Base-by-base conservation (phyloP, 2,888 invertebrate genomes). In the Latrodectus hesperus region DNA sequence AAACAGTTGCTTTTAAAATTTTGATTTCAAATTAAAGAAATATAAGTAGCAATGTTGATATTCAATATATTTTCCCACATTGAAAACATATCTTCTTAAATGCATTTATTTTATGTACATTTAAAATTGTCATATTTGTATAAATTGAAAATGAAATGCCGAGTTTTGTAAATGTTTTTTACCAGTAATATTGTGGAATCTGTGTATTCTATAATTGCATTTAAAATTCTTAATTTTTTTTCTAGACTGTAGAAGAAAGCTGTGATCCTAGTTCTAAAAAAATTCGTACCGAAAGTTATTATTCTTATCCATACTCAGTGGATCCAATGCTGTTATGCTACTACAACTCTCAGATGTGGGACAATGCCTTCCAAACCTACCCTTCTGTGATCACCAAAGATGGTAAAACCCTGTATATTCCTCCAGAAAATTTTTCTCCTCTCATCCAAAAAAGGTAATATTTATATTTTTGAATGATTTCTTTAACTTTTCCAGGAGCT, bases 301-400 rank as follows among this genome's bases (percentile, higher is more conserved):
- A 76, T 73, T 67, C 87, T 64, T 78, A 72, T 17, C 76, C 82
- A 68, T 78, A 76, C 52, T 60, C 78, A 49, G 67, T 81, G 73
- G 87, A 87, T 74, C 87, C 87, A 52, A 68, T 81, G 67, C 73
- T 82, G 72, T 78, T 83, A 55, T 87, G 78, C 73, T 87, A 81
- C 52, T 87, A 87, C 55, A 68, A 74, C 78, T 68, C 82, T 67
- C 83, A 83, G 26, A 49, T 86, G 72, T 87, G 87, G 87, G 76
- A 82, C 38, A 87, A 82, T 76, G 86, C 86, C 86, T 86, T 86
- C 78, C 80, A 86, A 86, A 55, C 75, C 70, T 81, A 79, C 49
- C 71, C 86, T 73, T 77, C 84, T 77, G 87, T 82, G 82, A 82
- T 87, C 87, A 87, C 82, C 87, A 82, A 82, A 87, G 87, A 87